Percentiles rank a stretch among this genome's conserved stretches.
Conservation (phyloP, 2,888 invertebrate species). For the Oligia strigilis region DNA sequence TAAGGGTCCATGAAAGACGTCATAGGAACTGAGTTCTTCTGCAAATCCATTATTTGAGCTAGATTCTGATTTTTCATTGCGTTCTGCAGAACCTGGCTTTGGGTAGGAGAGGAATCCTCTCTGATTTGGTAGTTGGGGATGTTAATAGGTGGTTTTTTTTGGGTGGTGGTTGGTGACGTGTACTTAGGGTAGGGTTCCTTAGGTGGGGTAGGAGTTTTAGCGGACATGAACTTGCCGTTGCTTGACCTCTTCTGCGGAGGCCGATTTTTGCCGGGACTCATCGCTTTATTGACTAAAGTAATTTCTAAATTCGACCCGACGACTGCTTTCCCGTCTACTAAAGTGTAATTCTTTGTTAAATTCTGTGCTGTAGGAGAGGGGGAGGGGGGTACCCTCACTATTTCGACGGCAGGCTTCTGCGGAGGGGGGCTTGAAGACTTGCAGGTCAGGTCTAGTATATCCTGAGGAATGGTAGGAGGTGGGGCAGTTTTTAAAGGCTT, state of each 20-base stretch:
- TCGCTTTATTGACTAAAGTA: conserved; percentile 91
- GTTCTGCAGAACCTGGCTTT: conserved; percentile 32
- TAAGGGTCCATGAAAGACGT: conserved; percentile 83
- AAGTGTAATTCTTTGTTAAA: conserved; percentile 85
- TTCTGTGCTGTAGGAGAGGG: conserved; percentile 85
- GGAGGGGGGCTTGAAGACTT: conserved; percentile 75
- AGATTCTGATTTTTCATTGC: conserved; percentile 53
- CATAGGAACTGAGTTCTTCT: conserved; percentile 64
- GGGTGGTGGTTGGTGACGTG: conserved; percentile 54
- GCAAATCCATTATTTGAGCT: conserved; percentile 63
- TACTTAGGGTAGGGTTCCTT: conserved; percentile 75
- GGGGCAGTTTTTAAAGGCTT: conserved; percentile 75
- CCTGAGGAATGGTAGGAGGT: conserved; percentile 83
- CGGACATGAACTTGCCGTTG: conserved; percentile 89
- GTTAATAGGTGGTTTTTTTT: conserved; percentile 76
- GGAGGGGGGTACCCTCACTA: conserved; percentile 87
- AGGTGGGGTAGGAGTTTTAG: conserved; percentile 85
- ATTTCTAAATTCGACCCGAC: conserved; percentile 93
- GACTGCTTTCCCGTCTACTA: conserved; percentile 83
- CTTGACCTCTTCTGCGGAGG: conserved; percentile 88
- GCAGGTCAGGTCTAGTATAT: conserved; percentile 92
- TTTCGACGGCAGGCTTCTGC: conserved; percentile 89
- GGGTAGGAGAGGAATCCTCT: conserved; percentile 77
- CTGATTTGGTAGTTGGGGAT: conserved; percentile 85
- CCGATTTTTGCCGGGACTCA: conserved; percentile 77